These are phyloP conservation scores for Chydorus sphaericus DNA, from an alignment of 2,888 invertebrate species.

Conservation along the genomic window DNA sequence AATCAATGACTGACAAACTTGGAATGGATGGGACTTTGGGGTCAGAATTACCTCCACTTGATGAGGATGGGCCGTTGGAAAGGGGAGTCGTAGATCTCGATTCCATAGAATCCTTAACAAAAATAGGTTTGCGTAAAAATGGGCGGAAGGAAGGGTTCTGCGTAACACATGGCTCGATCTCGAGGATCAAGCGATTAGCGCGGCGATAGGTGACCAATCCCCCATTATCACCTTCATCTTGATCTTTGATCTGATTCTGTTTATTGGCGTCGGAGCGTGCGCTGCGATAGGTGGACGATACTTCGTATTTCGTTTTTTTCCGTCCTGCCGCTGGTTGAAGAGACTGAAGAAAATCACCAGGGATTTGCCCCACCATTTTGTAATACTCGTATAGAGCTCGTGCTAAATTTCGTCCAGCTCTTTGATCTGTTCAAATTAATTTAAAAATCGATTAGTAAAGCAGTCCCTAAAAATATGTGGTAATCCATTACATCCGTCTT, in stretches of 20 bases:
- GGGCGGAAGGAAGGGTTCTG: not conserved
- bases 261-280: not conserved
- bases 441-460: not conserved
- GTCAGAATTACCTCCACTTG: not conserved
- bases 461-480: not conserved
- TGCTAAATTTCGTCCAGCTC: constrained; percentile 59
- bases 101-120: not conserved
- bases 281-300: not conserved
- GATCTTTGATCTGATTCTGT: not conserved
- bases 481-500: constrained; percentile 78
- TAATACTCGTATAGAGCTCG: constrained; percentile 67
- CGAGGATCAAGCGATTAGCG: constrained; percentile 1
- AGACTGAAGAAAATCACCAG: constrained; percentile 24
- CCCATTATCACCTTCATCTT: not conserved
- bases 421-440: constrained; percentile 41
- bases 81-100: constrained; percentile 1
- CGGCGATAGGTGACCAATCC: not conserved
- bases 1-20: constrained; percentile 11
- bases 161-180: not conserved
- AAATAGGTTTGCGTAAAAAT: not conserved
- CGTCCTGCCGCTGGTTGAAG: constrained; percentile 5
- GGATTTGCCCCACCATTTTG: constrained; percentile 52
- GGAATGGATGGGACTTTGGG: constrained; percentile 9
- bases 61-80: not conserved
- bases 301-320: constrained; percentile 3